Conservation (phyloP, 2,888 invertebrate genomes). For the Pachymerium ferrugineum region DNA sequence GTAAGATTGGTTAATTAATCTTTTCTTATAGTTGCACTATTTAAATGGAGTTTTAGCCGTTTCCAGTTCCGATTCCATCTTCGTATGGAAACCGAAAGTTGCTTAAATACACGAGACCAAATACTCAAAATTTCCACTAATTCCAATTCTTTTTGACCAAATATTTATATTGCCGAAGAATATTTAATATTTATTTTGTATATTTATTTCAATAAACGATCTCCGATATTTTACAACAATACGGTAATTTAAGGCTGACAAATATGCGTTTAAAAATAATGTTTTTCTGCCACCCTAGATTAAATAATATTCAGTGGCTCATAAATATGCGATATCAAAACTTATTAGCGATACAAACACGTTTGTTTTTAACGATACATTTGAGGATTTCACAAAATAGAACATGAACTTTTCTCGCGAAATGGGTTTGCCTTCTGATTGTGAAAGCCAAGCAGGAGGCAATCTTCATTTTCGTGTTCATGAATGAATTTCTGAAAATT, state of each 20-base stretch:
- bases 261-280: background rate
- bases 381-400: conserved; percentile 59
- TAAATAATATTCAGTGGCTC: no score
- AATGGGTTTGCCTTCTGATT: conserved; percentile 93
- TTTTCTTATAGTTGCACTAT: background rate
- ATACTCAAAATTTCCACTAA: no score
- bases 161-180: no score
- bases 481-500: conserved; percentile 64
- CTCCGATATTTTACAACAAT: no score
- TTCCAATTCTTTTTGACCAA: no score
- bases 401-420: conserved; percentile 86
- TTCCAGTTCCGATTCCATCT: background rate
- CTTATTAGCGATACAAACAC: no score
- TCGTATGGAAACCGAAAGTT: background rate
- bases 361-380: background rate
- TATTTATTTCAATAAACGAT: background rate
- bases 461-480: conserved; percentile 89
- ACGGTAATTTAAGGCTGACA: no score
- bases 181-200: background rate
- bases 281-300: no score
- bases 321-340: background rate
- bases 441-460: conserved; percentile 84
- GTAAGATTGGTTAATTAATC: background rate
- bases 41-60: background rate
- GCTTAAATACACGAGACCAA: no score